Conservation (phyloP, 2,888 invertebrate species). For the Drosophila infuscata region DNA sequence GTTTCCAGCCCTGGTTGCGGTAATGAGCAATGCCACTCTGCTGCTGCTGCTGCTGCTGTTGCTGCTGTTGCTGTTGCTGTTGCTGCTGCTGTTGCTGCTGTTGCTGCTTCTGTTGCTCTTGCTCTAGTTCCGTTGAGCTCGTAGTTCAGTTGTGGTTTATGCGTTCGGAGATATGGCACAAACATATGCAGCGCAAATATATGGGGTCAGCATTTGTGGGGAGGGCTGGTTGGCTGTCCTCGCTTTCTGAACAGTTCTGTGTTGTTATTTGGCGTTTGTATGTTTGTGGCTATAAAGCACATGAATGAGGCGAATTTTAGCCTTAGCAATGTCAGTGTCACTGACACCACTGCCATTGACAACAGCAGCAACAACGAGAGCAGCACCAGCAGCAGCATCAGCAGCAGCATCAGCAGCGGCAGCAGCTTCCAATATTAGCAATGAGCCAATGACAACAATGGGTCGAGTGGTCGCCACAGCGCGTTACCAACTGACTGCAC, state of each 20-base stretch:
- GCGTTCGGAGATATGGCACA: conserved; percentile 72
- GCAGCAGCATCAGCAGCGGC: conserved; percentile 24
- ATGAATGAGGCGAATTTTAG: conserved; percentile 71
- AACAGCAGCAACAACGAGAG: conserved; percentile 11
- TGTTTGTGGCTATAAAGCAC: conserved; percentile 73
- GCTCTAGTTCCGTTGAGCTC: conserved; percentile 65
- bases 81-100: conserved; percentile 17
- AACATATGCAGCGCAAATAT: conserved; percentile 78
- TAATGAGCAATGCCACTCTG: conserved; percentile 52
- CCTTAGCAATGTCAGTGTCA: conserved; percentile 58
- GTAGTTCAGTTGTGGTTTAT: conserved; percentile 76
- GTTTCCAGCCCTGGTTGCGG: conserved; percentile 38
- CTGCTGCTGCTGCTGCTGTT: conserved; percentile 22
- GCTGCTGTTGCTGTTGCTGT: conserved; percentile 23
- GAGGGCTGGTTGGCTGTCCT: conserved; percentile 15
- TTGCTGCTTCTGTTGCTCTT: neutral
- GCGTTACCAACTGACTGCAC: conserved; percentile 58
- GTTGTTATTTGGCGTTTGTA: conserved; percentile 41
- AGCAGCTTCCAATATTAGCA: conserved; percentile 74
- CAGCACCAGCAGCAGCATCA: conserved; percentile 14
- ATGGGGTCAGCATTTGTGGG: conserved; percentile 41
- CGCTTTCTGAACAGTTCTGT: conserved; percentile 56
- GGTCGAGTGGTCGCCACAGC: conserved; percentile 60
- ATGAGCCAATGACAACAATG: conserved; percentile 77
- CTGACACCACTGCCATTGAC: conserved; percentile 63